These are phyloP conservation scores for Kuschelorhynchus macadamiae DNA, from an alignment of 2,888 invertebrate genomes.

Conservation along the genomic window DNA sequence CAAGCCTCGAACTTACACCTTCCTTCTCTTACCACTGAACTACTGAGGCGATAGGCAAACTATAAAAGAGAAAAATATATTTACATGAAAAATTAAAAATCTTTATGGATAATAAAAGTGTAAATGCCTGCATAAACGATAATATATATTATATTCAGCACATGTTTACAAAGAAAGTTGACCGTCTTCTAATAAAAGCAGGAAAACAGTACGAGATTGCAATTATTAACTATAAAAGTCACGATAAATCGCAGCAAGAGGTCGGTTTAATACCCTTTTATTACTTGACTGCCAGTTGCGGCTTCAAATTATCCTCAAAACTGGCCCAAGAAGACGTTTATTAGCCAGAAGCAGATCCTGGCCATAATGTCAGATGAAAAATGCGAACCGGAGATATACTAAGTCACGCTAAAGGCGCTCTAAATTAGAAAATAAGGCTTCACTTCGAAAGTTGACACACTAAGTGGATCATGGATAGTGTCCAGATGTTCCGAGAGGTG, in stretches of 20 bases:
- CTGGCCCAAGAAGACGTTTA: conserved; percentile 44
- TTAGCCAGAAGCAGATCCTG: conserved; percentile 35
- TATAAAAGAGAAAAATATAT: too few relatives aligned
- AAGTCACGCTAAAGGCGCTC: conserved; percentile 37
- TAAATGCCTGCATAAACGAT: too few relatives aligned
- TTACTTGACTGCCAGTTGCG: conserved; percentile 46
- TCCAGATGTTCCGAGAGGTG: conserved; percentile 11
- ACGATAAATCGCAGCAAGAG: conserved; percentile 60
- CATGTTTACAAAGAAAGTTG: too few relatives aligned
- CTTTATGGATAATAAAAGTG: too few relatives aligned
- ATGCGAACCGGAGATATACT: conserved; percentile 29
- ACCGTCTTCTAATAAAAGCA: conserved; percentile 11
- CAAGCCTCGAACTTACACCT: too few relatives aligned
- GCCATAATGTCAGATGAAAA: conserved; percentile 46
- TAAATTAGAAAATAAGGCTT: conserved; percentile 42
- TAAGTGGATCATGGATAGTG: conserved; percentile 30
- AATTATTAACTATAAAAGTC: conserved; percentile 64
- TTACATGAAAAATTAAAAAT: too few relatives aligned
- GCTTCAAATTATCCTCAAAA: conserved; percentile 47
- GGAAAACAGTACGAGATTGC: conserved; percentile 46
- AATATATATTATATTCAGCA: too few relatives aligned
- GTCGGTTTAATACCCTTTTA: conserved; percentile 40
- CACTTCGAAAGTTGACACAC: conserved; percentile 26
- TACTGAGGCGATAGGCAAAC: too few relatives aligned
- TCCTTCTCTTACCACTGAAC: too few relatives aligned